Evolutionary conservation across 2,888 invertebrate species (phyloP).

Genomic region (Xestia c-nigrum): DNA sequence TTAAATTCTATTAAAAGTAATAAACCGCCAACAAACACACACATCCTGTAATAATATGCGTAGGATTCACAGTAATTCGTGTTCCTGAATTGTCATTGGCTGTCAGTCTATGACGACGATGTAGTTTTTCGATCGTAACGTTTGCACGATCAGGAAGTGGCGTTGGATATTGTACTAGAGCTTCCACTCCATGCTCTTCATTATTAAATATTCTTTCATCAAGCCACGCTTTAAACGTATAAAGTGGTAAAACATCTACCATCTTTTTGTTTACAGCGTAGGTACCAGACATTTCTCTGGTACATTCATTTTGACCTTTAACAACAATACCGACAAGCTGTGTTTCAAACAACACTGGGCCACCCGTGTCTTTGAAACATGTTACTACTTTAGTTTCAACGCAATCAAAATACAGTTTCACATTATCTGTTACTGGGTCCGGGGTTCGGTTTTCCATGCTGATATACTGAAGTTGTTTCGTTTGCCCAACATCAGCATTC

Average conservation of each 20-base stretch:
- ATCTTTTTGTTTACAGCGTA: constrained; percentile 82
- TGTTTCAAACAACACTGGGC: constrained; percentile 81
- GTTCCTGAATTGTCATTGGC: constrained; percentile 12
- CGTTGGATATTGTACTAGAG: constrained; percentile 75
- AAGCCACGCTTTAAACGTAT: constrained; percentile 83
- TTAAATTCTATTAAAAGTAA: constrained; percentile 41
- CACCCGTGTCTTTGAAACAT: constrained; percentile 85
- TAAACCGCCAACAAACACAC: constrained; percentile 46
- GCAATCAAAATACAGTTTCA: constrained; percentile 82
- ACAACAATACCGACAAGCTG: constrained; percentile 82
- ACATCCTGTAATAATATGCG: constrained; percentile 44
- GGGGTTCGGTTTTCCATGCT: constrained; percentile 79
- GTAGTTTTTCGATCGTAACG: background rate
- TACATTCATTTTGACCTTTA: constrained; percentile 80
- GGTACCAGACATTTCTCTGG: constrained; percentile 78
- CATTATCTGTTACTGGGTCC: constrained; percentile 59
- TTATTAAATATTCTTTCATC: constrained; percentile 82
- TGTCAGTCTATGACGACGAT: constrained; percentile 68
- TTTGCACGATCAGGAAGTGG: constrained; percentile 61
- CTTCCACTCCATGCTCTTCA: constrained; percentile 72
- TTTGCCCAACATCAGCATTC: constrained; percentile 79
- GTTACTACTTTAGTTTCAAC: constrained; percentile 83
- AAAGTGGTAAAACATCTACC: constrained; percentile 80
- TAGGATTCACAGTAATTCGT: constrained; percentile 25
- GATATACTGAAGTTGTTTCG: constrained; percentile 80